Conservation (phyloP, 2,113 vertebrate species). For the Crypturellus undulatus region DNA sequence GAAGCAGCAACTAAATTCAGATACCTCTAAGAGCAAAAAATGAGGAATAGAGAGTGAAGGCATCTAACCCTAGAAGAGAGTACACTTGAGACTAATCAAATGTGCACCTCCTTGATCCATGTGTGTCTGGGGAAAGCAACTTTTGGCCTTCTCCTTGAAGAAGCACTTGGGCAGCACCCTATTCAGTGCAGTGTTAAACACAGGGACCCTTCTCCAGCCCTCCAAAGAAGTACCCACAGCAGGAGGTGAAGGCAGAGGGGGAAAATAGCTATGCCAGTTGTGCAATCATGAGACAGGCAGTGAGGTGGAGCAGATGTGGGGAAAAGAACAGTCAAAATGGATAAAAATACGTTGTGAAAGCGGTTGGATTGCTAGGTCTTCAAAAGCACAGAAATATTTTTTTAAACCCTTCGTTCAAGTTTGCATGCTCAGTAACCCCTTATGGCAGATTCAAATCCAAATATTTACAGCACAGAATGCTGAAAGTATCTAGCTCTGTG, state of each 20-base stretch:
- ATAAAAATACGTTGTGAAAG: not conserved
- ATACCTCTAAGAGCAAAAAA: not conserved
- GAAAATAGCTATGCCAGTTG: not conserved
- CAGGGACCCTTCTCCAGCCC: not conserved
- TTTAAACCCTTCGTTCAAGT: not conserved
- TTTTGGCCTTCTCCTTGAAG: not conserved
- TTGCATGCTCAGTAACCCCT: not conserved
- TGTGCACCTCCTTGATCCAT: not conserved
- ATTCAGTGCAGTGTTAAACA: not conserved
- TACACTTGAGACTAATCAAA: not conserved
- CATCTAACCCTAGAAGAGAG: not conserved
- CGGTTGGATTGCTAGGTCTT: not conserved
- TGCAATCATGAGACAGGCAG: not conserved
- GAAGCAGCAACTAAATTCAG: no score
- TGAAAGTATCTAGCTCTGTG: not conserved
- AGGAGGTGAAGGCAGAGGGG: not conserved
- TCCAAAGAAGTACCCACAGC: not conserved
- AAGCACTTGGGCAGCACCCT: not conserved
- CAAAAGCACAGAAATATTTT: not conserved
- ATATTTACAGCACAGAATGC: not conserved
- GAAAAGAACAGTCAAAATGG: not conserved
- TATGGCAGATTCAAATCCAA: not conserved
- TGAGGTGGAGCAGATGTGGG: not conserved
- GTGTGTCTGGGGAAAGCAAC: not conserved
- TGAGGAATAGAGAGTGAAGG: not conserved